Percentiles rank a stretch among this genome's conserved stretches.
Evolutionary conservation across 2,113 vertebrate species (phyloP).

Genomic region (Gila orcuttii): DNA sequence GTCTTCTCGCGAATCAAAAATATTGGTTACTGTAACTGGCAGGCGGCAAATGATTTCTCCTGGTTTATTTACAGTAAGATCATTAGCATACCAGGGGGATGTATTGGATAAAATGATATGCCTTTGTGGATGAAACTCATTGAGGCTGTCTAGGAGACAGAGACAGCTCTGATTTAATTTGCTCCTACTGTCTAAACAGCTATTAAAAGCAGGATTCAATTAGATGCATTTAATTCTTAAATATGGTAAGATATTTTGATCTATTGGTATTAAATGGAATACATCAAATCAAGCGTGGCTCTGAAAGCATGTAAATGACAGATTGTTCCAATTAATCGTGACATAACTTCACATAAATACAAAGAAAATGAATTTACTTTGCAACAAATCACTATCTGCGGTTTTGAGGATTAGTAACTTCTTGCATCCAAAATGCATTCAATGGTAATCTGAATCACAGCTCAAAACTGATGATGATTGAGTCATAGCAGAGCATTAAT

Average conservation of each 20-base stretch:
- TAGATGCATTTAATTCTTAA: constrained; percentile 9
- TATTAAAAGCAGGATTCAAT: constrained; percentile 35
- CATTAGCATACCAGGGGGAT: constrained; percentile 68
- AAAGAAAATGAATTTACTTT: not conserved
- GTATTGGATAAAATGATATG: constrained; percentile 68
- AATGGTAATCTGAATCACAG: not conserved
- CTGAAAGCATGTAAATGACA: not conserved
- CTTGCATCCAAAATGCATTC: not conserved
- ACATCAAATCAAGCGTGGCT: not conserved
- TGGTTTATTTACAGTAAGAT: constrained; percentile 68
- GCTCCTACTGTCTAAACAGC: not conserved
- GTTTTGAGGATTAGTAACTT: not conserved
- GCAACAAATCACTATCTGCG: not conserved
- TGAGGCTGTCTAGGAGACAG: constrained; percentile 37
- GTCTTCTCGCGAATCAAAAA: constrained; percentile 75
- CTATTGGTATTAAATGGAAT: constrained; percentile 10
- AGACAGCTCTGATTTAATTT: constrained; percentile 39
- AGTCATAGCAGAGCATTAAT: not conserved
- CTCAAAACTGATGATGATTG: not conserved
- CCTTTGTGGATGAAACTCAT: constrained; percentile 40
- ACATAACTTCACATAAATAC: not conserved
- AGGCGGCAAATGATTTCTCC: constrained; percentile 76
- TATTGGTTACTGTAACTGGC: constrained; percentile 79
- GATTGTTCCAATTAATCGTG: not conserved
- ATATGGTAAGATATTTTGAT: not conserved